These are phyloP conservation scores for Peromyscus maniculatus DNA, from an alignment of 2,113 vertebrate genomes.

Conservation along the genomic window DNA sequence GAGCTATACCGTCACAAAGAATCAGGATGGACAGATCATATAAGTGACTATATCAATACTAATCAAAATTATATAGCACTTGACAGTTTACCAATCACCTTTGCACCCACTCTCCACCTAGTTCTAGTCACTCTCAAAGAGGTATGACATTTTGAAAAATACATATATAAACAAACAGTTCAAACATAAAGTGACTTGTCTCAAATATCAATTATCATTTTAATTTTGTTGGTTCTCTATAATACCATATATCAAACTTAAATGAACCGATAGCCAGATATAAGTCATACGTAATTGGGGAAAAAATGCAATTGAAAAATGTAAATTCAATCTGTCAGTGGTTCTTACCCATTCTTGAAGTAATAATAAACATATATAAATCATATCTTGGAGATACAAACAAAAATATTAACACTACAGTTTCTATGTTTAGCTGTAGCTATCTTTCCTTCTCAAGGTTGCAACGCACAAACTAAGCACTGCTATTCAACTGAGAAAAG, in stretches of 20 bases:
- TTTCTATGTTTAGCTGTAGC: not conserved
- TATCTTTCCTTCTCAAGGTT: not conserved
- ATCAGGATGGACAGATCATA: not conserved
- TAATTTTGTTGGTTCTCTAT: slow-evolving; percentile 47
- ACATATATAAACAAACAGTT: not conserved
- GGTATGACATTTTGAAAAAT: not conserved
- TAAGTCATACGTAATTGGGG: not conserved
- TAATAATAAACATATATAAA: not conserved
- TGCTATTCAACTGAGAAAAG: not conserved
- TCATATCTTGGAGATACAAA: not conserved
- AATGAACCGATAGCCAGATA: slow-evolving; percentile 4
- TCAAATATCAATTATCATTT: slow-evolving; percentile 24
- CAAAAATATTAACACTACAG: not conserved
- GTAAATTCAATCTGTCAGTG: not conserved
- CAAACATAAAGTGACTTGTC: slow-evolving; percentile 21
- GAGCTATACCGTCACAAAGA: not conserved
- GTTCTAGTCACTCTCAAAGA: slow-evolving; percentile 24
- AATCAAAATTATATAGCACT: slow-evolving; percentile 5
- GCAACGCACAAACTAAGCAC: slow-evolving; percentile 14
- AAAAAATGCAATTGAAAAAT: not conserved
- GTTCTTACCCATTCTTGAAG: not conserved
- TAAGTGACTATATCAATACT: not conserved
- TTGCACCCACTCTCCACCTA: not conserved
- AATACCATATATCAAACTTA: slow-evolving; percentile 27
- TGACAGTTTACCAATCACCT: slow-evolving; percentile 41